Percentiles rank a stretch among this genome's conserved stretches.
These are phyloP conservation scores for Mythimna vitellina DNA, from an alignment of 2,888 invertebrate genomes.

Conservation along the genomic window DNA sequence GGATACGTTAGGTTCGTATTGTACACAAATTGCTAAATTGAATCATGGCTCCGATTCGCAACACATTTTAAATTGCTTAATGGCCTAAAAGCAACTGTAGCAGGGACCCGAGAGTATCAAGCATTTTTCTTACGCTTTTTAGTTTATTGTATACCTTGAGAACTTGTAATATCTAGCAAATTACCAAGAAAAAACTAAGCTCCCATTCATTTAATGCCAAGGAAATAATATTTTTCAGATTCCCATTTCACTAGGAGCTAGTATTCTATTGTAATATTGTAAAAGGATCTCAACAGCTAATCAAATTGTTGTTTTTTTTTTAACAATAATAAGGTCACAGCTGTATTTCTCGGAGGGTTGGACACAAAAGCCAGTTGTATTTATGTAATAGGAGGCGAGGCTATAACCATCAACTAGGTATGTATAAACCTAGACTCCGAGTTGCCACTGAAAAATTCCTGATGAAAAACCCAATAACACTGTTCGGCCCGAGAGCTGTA, in stretches of 20 bases:
- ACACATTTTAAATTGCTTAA: conserved; percentile 67
- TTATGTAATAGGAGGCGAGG: not conserved
- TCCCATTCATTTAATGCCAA: not conserved
- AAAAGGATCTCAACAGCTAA: not conserved
- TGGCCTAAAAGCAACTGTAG: conserved; percentile 50
- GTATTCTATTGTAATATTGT: not conserved
- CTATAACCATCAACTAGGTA: not conserved
- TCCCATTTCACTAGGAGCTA: not conserved
- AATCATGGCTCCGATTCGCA: conserved; percentile 52
- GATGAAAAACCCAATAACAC: not conserved
- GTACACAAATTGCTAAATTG: conserved; percentile 73
- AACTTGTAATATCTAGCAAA: not conserved
- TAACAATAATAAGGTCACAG: not conserved
- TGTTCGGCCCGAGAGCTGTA: too few relatives aligned
- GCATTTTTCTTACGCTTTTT: not conserved
- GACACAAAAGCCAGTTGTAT: not conserved
- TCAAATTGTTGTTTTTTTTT: not conserved
- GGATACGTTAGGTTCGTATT: conserved; percentile 55
- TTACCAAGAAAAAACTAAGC: not conserved
- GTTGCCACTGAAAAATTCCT: not conserved
- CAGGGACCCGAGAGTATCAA: not conserved
- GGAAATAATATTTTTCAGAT: not conserved
- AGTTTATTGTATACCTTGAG: not conserved
- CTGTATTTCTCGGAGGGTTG: not conserved
- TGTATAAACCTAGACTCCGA: not conserved